A percentile compares a stretch with the other conserved stretches of the same genome.
These are phyloP conservation scores for Noctua janthina DNA, from an alignment of 2,888 invertebrate genomes.

Conservation along the genomic window DNA sequence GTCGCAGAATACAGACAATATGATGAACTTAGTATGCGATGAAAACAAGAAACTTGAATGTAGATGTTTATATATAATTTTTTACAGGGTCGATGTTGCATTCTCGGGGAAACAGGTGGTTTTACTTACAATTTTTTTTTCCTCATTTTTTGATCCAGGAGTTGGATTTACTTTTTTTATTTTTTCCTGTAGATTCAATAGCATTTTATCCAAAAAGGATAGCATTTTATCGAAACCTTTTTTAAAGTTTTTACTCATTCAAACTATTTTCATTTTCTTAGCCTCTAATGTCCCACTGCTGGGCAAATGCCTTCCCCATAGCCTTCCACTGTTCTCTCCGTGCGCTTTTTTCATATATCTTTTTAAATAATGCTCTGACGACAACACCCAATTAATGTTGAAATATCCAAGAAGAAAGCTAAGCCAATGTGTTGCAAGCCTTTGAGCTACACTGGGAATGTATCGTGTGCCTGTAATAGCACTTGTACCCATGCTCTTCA, in stretches of 20 bases:
- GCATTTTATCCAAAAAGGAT: neutral
- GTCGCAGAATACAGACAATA: too few relatives aligned
- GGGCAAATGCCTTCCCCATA: too few relatives aligned
- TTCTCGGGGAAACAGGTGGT: constrained; percentile 4
- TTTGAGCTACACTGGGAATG: too few relatives aligned
- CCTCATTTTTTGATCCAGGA: neutral
- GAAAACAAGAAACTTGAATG: neutral
- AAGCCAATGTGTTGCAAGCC: too few relatives aligned
- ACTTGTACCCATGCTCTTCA: neutral
- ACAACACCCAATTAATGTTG: too few relatives aligned
- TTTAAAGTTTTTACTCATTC: too few relatives aligned
- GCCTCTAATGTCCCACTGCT: too few relatives aligned
- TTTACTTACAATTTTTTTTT: neutral
- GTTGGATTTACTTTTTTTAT: neutral
- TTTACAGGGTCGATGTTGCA: neutral
- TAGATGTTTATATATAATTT: neutral
- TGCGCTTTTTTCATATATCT: neutral
- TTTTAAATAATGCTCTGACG: neutral
- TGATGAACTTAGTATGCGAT: too few relatives aligned
- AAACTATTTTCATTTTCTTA: neutral
- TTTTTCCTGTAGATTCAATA: neutral
- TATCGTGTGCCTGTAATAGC: too few relatives aligned
- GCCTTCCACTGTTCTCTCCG: too few relatives aligned
- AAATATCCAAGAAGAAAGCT: too few relatives aligned
- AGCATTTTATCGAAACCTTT: neutral